Conservation (phyloP, 2,113 vertebrate genomes). For the Oenanthe oenanthe region DNA sequence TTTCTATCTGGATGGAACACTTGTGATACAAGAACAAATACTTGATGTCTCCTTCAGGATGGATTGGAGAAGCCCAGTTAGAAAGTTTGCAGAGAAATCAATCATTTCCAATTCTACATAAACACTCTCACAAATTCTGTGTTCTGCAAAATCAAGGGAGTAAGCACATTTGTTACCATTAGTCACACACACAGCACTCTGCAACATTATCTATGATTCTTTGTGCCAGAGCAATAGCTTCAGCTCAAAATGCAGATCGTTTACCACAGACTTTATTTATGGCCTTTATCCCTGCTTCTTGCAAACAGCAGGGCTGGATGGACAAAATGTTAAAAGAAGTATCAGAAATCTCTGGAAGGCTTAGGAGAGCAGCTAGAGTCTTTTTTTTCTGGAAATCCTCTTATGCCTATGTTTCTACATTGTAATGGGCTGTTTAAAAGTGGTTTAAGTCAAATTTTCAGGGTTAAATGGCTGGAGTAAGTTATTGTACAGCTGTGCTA, state of each 20-base stretch:
- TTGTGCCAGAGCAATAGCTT: neutral
- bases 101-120: neutral
- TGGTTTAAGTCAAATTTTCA: neutral
- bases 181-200: neutral
- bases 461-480: neutral
- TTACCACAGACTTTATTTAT: neutral
- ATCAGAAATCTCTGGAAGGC: neutral
- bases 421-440: neutral
- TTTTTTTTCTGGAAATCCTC: neutral
- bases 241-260: neutral
- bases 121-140: neutral
- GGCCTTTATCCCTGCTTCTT: neutral
- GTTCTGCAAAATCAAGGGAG: neutral
- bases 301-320: neutral
- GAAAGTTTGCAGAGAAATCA: conserved; percentile 12
- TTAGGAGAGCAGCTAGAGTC: neutral
- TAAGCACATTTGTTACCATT: conserved; percentile 30
- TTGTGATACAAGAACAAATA: neutral
- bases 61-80: neutral
- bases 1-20: neutral
- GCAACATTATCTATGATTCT: neutral
- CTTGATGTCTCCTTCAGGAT: neutral
- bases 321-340: neutral
- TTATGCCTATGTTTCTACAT: neutral
- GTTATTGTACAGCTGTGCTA: neutral